Base-by-base conservation (phyloP, 2,797 vertebrate genomes). In the Mormyrops boulengeri region DNA sequence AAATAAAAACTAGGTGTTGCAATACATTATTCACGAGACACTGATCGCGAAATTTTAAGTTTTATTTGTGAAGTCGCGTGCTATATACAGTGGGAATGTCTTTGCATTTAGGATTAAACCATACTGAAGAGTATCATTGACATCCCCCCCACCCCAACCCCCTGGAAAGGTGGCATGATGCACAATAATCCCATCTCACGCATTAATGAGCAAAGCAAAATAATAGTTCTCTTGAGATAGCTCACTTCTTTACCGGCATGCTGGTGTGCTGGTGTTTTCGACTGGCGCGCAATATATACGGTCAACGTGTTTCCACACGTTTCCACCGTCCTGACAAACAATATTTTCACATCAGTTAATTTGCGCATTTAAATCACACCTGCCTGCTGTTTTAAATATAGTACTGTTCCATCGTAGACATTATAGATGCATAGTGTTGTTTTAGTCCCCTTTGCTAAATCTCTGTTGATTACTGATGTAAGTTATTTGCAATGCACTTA, bases 81-180 rank as follows among this genome's bases (percentile, higher is more conserved):
- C 49, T n/a, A n/a, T 12, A 53, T 85, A 9, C 26, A 53, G 84
- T 22, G 49, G 84, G 49, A 34, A 50, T 30, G 84, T 53, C n/a
- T 53, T 85, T 34, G 26, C 22, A 85, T 12, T 85, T 85, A 26
- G 47, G 47, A 30, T 52, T 85, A 30, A 85, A 85, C 22, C 47
- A 3, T 14, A 85, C 7, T 85, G 84, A 34, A 34, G 22, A 14
- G 22, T 80, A 80, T 80, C 38, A 44, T 8, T 80, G 73, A 44
- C 38, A 44, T 80, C 14, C 17, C 73, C 69, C 50, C 50, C 50
- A 7, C n/a, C 73, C 38, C 73, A 44, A 17, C 30, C 66, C 34
- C 30, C 66, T 73, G 66, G n/a, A 85, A 47, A 85, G 82, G 82
- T 47, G 82, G 47, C 82, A 85, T 85, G 82, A 50, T 85, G 82